Conservation (phyloP, 2,888 invertebrate species). For the Camptogramma bilineatum region DNA sequence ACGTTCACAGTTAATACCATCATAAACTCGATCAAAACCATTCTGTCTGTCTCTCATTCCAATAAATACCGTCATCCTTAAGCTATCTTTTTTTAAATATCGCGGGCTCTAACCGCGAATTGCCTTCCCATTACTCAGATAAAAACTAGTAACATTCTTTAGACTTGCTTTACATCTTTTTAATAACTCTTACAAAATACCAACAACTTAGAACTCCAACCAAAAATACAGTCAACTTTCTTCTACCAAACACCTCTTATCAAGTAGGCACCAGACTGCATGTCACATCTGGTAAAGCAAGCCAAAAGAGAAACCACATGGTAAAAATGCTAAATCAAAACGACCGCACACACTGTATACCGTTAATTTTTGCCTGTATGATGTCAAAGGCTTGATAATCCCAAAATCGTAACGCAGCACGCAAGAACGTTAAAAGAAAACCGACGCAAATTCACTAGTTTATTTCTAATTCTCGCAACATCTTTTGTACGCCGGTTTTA, state of each 20-base stretch:
- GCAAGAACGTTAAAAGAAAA: not conserved
- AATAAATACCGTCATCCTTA: slow-evolving; percentile 23
- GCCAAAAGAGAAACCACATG: slow-evolving; percentile 12
- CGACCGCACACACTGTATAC: slow-evolving; percentile 13
- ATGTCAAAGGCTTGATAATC: slow-evolving; percentile 4
- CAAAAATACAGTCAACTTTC: not conserved
- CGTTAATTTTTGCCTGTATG: slow-evolving; percentile 7
- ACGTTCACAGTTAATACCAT: slow-evolving; percentile 3
- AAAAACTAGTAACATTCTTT: not conserved
- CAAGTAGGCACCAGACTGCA: not conserved
- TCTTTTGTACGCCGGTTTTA: slow-evolving; percentile 7
- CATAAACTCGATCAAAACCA: slow-evolving; percentile 22
- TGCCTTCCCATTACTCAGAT: slow-evolving; percentile 34
- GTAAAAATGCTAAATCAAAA: slow-evolving; percentile 5
- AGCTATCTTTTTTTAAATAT: slow-evolving; percentile 6
- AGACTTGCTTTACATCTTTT: slow-evolving; percentile 19
- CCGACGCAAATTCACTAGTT: not conserved
- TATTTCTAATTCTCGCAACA: too few species aligned
- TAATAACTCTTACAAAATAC: slow-evolving; percentile 16
- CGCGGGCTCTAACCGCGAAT: slow-evolving; percentile 32
- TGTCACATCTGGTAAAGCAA: slow-evolving; percentile 11
- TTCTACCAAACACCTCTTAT: not conserved
- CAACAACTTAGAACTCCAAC: slow-evolving; percentile 7
- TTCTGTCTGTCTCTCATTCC: slow-evolving; percentile 19
- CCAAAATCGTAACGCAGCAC: slow-evolving; percentile 3